A percentile compares a stretch with the other conserved stretches of the same genome.
phyloP scores from a whole-genome alignment of 2,113 vertebrate genomes.

The Bungarus multicinctus region DNA sequence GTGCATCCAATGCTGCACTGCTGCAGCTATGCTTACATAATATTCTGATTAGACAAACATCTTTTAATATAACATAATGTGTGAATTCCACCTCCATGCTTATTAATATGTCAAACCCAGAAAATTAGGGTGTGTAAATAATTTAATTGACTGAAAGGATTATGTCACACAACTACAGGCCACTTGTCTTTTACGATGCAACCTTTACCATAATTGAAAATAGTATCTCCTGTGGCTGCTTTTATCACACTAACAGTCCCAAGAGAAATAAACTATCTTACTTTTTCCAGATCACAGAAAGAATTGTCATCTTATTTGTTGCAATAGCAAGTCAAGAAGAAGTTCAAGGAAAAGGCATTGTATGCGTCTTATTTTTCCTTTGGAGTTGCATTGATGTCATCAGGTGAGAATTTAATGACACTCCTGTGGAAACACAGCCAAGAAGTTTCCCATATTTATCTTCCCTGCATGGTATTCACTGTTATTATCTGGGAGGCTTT shows the following conservation, averaged over 20 bases:
- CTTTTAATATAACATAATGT: not conserved
- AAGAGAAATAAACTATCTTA: not conserved
- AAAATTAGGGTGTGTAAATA: not conserved
- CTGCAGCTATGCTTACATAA: not conserved
- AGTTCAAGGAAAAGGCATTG: constrained; percentile 83
- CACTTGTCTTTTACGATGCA: not conserved
- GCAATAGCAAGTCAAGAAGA: constrained; percentile 88
- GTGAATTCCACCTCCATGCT: not conserved
- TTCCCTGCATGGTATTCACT: constrained; percentile 1
- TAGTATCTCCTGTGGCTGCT: not conserved
- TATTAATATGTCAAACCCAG: not conserved
- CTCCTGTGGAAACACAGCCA: not conserved
- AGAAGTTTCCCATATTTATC: not conserved
- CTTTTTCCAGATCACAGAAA: constrained; percentile 81
- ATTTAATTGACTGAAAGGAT: not conserved
- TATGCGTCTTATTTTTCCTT: constrained; percentile 86
- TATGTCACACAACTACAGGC: not conserved
- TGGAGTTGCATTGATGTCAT: constrained; percentile 89
- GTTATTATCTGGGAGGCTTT: constrained; percentile 11
- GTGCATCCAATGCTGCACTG: not conserved
- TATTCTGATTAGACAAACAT: not conserved
- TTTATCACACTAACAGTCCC: not conserved
- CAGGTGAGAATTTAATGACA: constrained; percentile 72
- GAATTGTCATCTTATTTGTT: constrained; percentile 82
- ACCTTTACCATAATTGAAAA: not conserved